Evolutionary conservation across 2,888 invertebrate species (phyloP), one percentile per base, ranked within the genome.

Genomic region (Chironomus tentans): DNA sequence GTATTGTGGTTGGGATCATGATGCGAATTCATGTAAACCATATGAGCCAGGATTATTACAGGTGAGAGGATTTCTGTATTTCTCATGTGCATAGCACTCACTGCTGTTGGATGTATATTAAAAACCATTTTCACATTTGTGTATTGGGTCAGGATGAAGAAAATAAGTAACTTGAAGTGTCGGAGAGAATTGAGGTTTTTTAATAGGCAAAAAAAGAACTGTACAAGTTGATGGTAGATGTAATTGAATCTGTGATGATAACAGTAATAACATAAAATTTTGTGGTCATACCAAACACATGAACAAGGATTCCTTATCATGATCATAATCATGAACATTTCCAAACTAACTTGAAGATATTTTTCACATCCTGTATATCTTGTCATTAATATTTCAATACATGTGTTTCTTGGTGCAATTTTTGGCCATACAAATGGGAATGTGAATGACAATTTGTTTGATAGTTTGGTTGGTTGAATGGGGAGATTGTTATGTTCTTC

Each of bases 1-100:
- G 0, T 97, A 97, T 83, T 97, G 97, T 82, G 97, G 97, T 50
- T 97, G 97, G 97, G 97, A 97, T 82, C 91, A 93, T 79, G 94
- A 95, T 79, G 89, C 90, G 21, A 91, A 91, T 78, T 90, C 91
- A 74, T 96, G 96, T 85, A 91, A 93, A 79, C 93, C 95, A 18
- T 95, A 94, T 82, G 89, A 90, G 80, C 90, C 93, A 78, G 95
- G 94, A 90, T 92, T 85, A 85, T 79, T 84, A 78, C 82, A 82
- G 81, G 82, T 77, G 61, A 76, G 50, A 38, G 38, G 10, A 7
- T 38, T 38, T 38, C 38, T 38, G 10, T 7, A 38, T 38, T 38
- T 38, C 10, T 38, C 38, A 38, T 38, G 38, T 38, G 10, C 38
- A 38, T 38, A 81, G 4, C 7, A 10, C 7, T 1, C 10, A 38